Evolutionary conservation across 2,113 vertebrate species (phyloP), one percentile per base, ranked within the genome.

Genomic region (Cyphomyrus plagiostoma): DNA sequence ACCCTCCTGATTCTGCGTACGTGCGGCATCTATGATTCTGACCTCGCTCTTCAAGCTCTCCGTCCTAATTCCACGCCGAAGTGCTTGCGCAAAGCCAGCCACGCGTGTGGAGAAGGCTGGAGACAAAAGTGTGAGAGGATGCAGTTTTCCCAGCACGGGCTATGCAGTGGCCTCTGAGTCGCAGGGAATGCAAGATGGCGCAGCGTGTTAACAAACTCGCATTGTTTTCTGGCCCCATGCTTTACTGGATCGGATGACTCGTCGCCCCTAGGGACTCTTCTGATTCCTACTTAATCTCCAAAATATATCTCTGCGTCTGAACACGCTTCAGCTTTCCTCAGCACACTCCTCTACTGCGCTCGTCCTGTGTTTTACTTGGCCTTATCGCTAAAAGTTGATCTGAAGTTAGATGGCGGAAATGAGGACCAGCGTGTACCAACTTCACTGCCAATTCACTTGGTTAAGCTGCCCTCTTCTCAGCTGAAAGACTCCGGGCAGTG

Each of bases 241-340:
- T 90, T 90, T 89, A 77, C 52, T 86, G 30, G 93, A 93, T 94
- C 92, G 91, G 90, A 92, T 93, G 91, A 93, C 92, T 88, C 89
- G 52, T 90, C 30, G 62, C 89, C 90, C 90, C 88, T 46, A 42
- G 86, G 88, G 89, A 92, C 46, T 87, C 88, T 53, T 90, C 89
- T 91, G 92, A 92, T 92, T 93, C 90, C 92, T 91, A 86, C 42
- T 91, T 94, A 93, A 94, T 95, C 93, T 93, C 91, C 90, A 89
- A 92, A 92, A 92, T 39, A 80, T 93, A 94, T 93, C 90, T 92
- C 82, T 93, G 87, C 90, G 93, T 93, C 93, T 94, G 92, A 94
- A 95, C 94, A 93, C 90, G 93, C 93, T 93, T 86, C 87, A 86
- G 85, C 90, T 90, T 74, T 91, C 91, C 91, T 91, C 92, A 89